A percentile compares a stretch with the other conserved stretches of the same genome.
phyloP scores from a whole-genome alignment of 1,140 invertebrate genomes.

The Streblospio benedicti region DNA sequence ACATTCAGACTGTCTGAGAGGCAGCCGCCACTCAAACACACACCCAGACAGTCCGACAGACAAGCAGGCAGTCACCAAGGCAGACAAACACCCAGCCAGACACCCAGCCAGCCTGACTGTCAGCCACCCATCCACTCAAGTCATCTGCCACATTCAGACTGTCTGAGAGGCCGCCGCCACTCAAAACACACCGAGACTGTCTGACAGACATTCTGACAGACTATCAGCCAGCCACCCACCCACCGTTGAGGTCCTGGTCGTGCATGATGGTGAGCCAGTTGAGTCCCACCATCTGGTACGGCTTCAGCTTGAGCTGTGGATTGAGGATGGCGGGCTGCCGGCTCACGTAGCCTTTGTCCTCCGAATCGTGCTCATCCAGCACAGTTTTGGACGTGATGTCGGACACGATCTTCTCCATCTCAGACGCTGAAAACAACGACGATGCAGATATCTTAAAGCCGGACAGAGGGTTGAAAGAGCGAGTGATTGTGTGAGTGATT shows the following conservation, averaged over 20 bases:
- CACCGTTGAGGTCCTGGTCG: constrained; percentile 74
- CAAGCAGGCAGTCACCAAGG: not conserved
- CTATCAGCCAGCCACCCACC: not conserved
- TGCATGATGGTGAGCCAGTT: constrained; percentile 90
- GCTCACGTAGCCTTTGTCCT: constrained; percentile 37
- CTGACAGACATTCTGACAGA: not conserved
- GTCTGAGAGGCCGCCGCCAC: no score
- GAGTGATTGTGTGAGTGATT: no score
- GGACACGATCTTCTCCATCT: constrained; percentile 48
- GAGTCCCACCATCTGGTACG: constrained; percentile 85
- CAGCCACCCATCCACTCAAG: no score
- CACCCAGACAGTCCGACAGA: not conserved
- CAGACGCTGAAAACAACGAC: no score
- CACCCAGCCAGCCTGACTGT: no score
- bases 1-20: no score
- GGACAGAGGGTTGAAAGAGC: no score
- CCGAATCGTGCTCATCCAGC: constrained; percentile 21
- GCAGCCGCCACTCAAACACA: no score
- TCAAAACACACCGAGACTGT: not conserved
- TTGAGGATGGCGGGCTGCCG: constrained; percentile 47
- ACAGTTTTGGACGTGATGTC: constrained; percentile 29
- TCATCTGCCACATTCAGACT: no score
- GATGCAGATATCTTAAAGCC: no score
- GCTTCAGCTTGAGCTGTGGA: constrained; percentile 54
- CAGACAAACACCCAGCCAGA: not conserved